These are phyloP conservation scores for Malthinus seriepunctatus DNA, from an alignment of 2,888 invertebrate species.

Conservation along the genomic window DNA sequence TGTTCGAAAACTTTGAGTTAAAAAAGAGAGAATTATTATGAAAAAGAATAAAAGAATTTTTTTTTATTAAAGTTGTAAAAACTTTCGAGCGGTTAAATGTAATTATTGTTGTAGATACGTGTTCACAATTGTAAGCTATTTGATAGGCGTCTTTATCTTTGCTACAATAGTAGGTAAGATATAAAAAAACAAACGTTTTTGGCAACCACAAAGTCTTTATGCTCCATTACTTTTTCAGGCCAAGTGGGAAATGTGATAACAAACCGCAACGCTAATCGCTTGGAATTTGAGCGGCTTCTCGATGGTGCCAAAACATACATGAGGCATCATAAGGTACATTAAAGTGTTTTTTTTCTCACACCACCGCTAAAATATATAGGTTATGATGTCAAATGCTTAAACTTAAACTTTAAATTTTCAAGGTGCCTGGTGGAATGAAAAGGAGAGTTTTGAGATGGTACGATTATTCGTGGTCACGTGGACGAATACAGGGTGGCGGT, in stretches of 20 bases:
- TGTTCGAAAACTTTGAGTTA: constrained; percentile 53
- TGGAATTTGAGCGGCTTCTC: constrained; percentile 91
- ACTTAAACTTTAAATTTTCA: constrained; percentile 7
- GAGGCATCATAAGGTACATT: constrained; percentile 86
- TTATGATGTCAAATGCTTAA: background rate
- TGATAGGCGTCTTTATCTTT: constrained; percentile 97
- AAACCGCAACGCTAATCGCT: constrained; percentile 92
- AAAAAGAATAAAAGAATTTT: background rate
- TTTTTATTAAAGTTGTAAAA: no score
- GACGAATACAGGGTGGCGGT: constrained; percentile 92
- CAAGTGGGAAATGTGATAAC: constrained; percentile 98
- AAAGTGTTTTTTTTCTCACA: no score
- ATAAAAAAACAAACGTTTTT: background rate
- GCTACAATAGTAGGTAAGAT: constrained; percentile 90
- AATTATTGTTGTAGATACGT: constrained; percentile 75
- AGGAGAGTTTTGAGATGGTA: constrained; percentile 95
- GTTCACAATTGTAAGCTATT: constrained; percentile 95
- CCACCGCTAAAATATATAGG: no score
- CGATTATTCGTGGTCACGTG: constrained; percentile 97
- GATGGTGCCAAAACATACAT: constrained; percentile 98
- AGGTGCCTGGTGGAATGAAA: constrained; percentile 94
- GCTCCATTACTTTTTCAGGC: constrained; percentile 56
- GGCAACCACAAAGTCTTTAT: constrained; percentile 13
- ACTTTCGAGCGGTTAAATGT: no score
- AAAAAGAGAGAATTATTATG: background rate